A percentile compares a stretch with the other conserved stretches of the same genome.
Conservation (phyloP, 2,888 invertebrate species). For the Peribatodes rhomboidaria region DNA sequence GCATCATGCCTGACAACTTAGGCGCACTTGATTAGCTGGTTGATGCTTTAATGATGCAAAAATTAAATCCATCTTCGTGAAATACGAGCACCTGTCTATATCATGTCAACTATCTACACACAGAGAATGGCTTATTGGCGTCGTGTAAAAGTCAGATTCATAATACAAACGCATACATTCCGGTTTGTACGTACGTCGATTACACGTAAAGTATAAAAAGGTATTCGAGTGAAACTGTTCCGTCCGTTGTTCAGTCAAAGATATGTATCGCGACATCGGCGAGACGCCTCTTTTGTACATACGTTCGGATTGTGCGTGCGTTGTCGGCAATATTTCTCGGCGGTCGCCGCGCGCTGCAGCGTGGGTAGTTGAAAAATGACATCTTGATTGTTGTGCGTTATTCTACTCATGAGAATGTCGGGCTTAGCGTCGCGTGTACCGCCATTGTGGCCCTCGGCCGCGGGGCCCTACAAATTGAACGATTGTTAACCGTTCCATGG, state of each 20-base stretch:
- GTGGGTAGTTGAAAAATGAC: slow-evolving; percentile 87
- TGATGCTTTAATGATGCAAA: slow-evolving; percentile 37
- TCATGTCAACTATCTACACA: slow-evolving; percentile 41
- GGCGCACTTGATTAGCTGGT: slow-evolving; percentile 46
- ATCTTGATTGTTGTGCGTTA: slow-evolving; percentile 86
- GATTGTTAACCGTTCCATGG: slow-evolving; percentile 81
- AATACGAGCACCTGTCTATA: slow-evolving; percentile 40
- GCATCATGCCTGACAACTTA: slow-evolving; percentile 52
- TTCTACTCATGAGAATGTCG: slow-evolving; percentile 84
- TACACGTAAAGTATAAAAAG: slow-evolving; percentile 68
- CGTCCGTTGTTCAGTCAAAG: slow-evolving; percentile 74
- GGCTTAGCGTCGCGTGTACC: slow-evolving; percentile 75
- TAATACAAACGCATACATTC: slow-evolving; percentile 56
- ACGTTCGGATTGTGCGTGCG: slow-evolving; percentile 72
- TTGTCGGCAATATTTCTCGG: slow-evolving; percentile 83
- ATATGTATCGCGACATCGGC: slow-evolving; percentile 80
- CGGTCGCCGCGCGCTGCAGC: slow-evolving; percentile 62
- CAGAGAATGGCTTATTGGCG: slow-evolving; percentile 46
- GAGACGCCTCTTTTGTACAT: slow-evolving; percentile 79
- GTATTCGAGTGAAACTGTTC: slow-evolving; percentile 68
- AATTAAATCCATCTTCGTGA: slow-evolving; percentile 41
- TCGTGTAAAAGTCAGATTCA: slow-evolving; percentile 43
- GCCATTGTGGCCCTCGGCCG: slow-evolving; percentile 75
- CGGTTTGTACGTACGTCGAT: slow-evolving; percentile 60
- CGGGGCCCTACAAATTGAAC: slow-evolving; percentile 82